A percentile compares a stretch with the other conserved stretches of the same genome.
Conservation (phyloP, 2,113 vertebrate genomes). For the Bubo bubo region DNA sequence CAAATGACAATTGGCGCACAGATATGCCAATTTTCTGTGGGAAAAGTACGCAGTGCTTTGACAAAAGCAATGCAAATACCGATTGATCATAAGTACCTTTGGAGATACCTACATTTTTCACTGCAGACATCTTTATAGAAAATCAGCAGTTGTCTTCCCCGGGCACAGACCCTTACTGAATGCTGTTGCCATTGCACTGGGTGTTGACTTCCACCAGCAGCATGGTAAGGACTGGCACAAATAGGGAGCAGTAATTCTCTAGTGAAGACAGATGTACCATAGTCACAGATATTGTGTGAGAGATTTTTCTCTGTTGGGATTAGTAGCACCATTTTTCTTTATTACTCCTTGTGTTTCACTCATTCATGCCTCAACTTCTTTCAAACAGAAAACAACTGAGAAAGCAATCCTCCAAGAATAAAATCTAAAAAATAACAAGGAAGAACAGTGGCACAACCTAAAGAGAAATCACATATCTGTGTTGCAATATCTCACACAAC, state of each 20-base stretch:
- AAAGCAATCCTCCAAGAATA: neutral
- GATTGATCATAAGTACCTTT: neutral
- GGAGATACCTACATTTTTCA: neutral
- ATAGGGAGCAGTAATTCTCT: neutral
- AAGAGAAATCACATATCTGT: neutral
- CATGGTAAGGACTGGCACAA: neutral
- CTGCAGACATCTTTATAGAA: neutral
- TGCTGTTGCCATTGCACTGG: neutral
- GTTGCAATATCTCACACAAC: neutral
- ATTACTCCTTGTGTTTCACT: constrained; percentile 30
- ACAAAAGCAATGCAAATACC: neutral
- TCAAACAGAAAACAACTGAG: constrained; percentile 22
- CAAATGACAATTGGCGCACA: neutral
- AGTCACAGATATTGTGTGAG: neutral
- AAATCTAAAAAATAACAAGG: neutral
- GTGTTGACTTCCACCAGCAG: neutral
- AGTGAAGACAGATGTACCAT: neutral
- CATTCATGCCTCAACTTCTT: constrained; percentile 35
- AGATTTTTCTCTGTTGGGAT: constrained; percentile 28
- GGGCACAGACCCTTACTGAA: neutral
- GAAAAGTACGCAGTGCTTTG: neutral
- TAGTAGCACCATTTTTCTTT: constrained; percentile 49
- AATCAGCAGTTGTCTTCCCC: neutral
- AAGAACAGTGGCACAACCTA: neutral
- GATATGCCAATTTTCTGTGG: rapidly evolving